These are phyloP conservation scores for Eupelmus urozonus DNA, from an alignment of 2,888 invertebrate species.

Conservation along the genomic window DNA sequence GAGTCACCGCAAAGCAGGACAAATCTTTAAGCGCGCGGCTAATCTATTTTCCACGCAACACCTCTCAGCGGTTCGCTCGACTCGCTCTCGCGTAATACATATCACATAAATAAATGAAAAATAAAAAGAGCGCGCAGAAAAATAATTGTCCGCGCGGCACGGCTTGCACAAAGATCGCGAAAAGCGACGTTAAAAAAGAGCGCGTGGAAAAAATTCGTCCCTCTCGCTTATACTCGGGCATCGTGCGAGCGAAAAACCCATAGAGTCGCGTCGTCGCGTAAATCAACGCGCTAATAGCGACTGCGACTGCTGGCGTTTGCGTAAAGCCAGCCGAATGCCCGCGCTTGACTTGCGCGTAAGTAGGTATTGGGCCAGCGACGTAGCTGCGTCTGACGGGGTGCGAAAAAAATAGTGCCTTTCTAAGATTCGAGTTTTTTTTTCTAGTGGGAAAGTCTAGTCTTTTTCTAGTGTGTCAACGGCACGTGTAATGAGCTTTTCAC, in stretches of 20 bases:
- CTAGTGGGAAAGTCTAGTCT: neutral
- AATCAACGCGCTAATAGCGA: constrained; percentile 48
- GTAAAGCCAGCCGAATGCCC: constrained; percentile 7
- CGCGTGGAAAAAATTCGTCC: neutral
- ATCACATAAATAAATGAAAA: constrained; percentile 29
- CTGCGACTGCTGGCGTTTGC: constrained; percentile 28
- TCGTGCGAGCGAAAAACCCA: too few relatives aligned
- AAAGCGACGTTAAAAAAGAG: constrained; percentile 8
- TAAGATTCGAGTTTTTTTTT: constrained; percentile 1
- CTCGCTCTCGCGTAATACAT: neutral
- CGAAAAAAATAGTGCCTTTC: neutral
- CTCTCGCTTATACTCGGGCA: too few relatives aligned
- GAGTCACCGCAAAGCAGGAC: neutral
- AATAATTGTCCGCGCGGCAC: constrained; percentile 20
- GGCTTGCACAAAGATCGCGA: neutral
- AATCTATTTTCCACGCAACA: constrained; percentile 18
- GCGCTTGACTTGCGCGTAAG: neutral
- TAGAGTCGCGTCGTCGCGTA: constrained; percentile 29
- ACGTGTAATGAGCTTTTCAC: constrained; percentile 27
- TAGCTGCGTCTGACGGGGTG: neutral
- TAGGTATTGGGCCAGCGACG: too few relatives aligned
- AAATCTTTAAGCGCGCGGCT: neutral
- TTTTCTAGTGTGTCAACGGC: neutral
- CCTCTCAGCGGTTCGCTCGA: neutral
- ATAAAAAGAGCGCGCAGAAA: neutral